phyloP scores from a whole-genome alignment of 2,113 vertebrate species.

The rat (Rattus norvegicus) region DNA sequence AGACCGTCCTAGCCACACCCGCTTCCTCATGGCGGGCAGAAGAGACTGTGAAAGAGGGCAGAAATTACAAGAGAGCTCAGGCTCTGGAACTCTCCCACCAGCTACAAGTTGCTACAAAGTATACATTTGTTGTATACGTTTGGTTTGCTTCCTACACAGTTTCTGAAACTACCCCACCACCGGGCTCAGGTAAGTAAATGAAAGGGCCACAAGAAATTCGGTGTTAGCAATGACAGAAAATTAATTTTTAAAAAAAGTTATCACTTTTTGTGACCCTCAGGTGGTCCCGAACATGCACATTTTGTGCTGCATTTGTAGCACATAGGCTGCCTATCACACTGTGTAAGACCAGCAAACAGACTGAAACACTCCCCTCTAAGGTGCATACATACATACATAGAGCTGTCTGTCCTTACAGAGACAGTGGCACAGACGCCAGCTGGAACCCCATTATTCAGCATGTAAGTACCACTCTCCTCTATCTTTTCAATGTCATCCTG shows the following conservation, averaged over 20 bases:
- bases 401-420: neutral
- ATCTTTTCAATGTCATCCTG: neutral
- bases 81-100: neutral
- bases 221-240: neutral
- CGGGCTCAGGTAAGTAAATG: neutral
- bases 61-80: neutral
- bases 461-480: no score
- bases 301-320: neutral
- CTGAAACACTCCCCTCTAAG: neutral
- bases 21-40: neutral
- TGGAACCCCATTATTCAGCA: neutral
- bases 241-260: neutral
- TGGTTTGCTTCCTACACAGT: neutral
- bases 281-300: neutral
- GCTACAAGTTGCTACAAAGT: neutral
- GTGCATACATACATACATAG: neutral
- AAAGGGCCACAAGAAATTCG: neutral
- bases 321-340: no score
- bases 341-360: neutral
- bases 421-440: neutral
- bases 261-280: no score
- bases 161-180: neutral
- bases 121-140: neutral
- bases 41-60: neutral
- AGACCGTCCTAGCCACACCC: neutral